phyloP scores from a whole-genome alignment of 2,888 invertebrate species.

The Mylabris sibirica region DNA sequence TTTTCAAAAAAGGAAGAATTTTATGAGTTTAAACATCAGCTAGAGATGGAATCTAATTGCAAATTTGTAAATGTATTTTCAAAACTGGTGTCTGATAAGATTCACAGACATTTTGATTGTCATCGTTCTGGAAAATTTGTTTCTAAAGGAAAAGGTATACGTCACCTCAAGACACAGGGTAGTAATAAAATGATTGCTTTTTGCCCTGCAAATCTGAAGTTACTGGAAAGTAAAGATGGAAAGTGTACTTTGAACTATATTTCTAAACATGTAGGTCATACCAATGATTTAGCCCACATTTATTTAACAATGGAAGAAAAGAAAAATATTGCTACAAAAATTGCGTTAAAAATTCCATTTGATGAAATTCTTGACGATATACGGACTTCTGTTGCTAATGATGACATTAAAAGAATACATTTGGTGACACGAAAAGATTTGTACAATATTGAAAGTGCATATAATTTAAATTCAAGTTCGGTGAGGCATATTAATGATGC shows the following conservation, averaged over 20 bases:
- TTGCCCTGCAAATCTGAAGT: constrained; percentile 21
- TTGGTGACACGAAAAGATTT: constrained; percentile 27
- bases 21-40: constrained; percentile 16
- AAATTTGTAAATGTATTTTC: constrained; percentile 15
- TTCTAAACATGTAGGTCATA: constrained; percentile 20
- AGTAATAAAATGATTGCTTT: constrained; percentile 30
- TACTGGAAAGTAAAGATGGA: neutral
- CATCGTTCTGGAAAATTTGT: constrained; percentile 31
- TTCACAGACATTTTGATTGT: constrained; percentile 1
- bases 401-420: constrained; percentile 22
- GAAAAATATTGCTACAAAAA: constrained; percentile 28
- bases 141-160: constrained; percentile 21
- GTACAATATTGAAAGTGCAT: constrained; percentile 20
- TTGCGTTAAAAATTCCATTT: constrained; percentile 28
- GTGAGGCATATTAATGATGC: constrained; percentile 24
- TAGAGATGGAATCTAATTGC: constrained; percentile 19
- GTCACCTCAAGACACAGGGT: constrained; percentile 31
- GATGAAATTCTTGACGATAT: constrained; percentile 25
- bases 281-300: constrained; percentile 26
- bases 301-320: constrained; percentile 22
- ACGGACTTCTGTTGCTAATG: constrained; percentile 5
- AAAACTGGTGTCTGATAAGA: neutral
- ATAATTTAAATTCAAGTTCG: neutral
- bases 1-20: constrained; percentile 22
- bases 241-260: neutral